Evolutionary conservation across 1,140 invertebrate species (phyloP).

Genomic region (Acromyrmex charruanus): DNA sequence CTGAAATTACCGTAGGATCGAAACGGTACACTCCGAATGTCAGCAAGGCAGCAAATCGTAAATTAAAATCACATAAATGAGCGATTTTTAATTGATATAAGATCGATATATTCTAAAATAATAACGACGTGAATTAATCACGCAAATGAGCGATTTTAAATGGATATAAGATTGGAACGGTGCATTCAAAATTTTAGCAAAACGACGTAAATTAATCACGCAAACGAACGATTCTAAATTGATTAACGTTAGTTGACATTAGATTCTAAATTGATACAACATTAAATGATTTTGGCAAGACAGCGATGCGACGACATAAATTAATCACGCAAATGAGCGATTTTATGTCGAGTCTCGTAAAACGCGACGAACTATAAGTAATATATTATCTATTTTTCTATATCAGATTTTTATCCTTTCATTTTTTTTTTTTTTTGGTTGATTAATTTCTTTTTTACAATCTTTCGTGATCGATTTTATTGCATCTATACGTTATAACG

Average conservation of each 20-base stretch:
- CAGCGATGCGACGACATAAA: not conserved
- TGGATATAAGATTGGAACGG: no score
- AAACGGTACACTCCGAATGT: no score
- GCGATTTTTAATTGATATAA: no score
- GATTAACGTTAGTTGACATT: no score
- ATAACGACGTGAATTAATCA: conserved; percentile 16
- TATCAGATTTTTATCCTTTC: not conserved
- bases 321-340: not conserved
- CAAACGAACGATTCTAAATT: not conserved
- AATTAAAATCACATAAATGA: no score
- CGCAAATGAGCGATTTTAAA: not conserved
- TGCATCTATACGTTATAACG: not conserved
- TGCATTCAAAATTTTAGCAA: not conserved
- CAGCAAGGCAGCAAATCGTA: no score
- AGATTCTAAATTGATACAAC: no score
- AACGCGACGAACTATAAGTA: not conserved
- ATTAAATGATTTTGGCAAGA: no score
- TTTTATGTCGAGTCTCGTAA: not conserved
- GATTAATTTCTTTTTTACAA: not conserved
- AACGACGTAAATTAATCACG: conserved; percentile 17
- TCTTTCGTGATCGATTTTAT: not conserved
- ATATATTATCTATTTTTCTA: not conserved
- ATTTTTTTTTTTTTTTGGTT: not conserved
- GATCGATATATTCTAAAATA: not conserved
- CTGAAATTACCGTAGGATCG: not conserved